These are phyloP conservation scores for Ophion ellenae DNA, from an alignment of 2,888 invertebrate genomes.

Conservation along the genomic window DNA sequence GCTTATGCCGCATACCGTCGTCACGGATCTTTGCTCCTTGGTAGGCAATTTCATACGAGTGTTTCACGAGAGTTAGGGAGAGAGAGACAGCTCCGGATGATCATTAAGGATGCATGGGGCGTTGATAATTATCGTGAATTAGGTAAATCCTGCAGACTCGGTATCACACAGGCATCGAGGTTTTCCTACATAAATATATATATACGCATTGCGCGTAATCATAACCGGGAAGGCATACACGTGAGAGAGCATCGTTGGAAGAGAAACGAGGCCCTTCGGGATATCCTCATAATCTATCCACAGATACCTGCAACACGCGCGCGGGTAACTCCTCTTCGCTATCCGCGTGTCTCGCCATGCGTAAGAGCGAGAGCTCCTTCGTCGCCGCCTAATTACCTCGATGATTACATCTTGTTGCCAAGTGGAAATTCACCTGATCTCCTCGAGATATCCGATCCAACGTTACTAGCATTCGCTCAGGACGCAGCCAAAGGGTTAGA, in stretches of 20 bases:
- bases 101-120: constrained; percentile 42
- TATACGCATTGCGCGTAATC: not conserved
- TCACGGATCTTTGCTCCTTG: not conserved
- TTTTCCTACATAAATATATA: not conserved
- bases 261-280: constrained; percentile 8
- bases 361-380: constrained; percentile 1
- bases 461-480: not conserved
- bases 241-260: not conserved
- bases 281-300: constrained; percentile 8
- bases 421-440: constrained; percentile 44
- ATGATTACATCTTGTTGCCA: constrained; percentile 49
- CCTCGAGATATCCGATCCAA: constrained; percentile 12
- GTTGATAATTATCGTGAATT: constrained; percentile 54
- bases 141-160: constrained; percentile 40
- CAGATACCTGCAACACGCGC: not conserved
- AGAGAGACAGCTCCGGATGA: constrained; percentile 2
- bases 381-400: constrained; percentile 41
- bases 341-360: not conserved
- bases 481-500: not conserved
- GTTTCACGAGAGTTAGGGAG: not conserved
- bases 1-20: not conserved
- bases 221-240: constrained; percentile 10
- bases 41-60: constrained; percentile 33
- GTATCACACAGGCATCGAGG: constrained; percentile 25
- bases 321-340: not conserved